Evolutionary conservation across 2,888 invertebrate genomes (phyloP).

Genomic region (Thymelicus sylvestris): DNA sequence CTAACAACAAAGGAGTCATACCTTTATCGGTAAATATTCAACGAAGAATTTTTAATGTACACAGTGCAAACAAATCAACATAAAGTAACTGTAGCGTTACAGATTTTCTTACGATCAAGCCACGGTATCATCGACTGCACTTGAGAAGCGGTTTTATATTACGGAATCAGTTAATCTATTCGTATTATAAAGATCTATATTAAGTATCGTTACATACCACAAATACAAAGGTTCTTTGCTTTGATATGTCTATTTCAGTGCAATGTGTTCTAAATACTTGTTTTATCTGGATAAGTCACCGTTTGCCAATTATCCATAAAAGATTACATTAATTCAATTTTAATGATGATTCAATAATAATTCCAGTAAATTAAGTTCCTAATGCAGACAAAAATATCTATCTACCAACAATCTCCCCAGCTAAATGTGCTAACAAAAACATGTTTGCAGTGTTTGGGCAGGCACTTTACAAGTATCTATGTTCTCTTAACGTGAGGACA

Average conservation of each 20-base stretch:
- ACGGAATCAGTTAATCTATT: conserved; percentile 23
- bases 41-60: not conserved
- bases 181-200: not conserved
- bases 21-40: conserved; percentile 6
- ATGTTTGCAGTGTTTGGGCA: too few relatives aligned
- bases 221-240: not conserved
- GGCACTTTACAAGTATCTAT: too few relatives aligned
- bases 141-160: conserved; percentile 32
- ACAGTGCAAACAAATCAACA: not conserved
- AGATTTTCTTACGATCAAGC: conserved; percentile 18
- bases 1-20: conserved; percentile 21
- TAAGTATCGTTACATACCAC: not conserved
- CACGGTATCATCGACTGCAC: conserved; percentile 9
- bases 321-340: too few relatives aligned
- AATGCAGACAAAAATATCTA: too few relatives aligned
- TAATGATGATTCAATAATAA: too few relatives aligned
- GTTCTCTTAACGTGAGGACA: too few relatives aligned
- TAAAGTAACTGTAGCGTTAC: not conserved
- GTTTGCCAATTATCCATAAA: too few relatives aligned
- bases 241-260: not conserved
- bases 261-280: not conserved
- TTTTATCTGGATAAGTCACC: not conserved
- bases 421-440: too few relatives aligned
- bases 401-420: too few relatives aligned
- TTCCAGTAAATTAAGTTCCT: too few relatives aligned